These are phyloP conservation scores for Hemiscyllium ocellatum DNA, from an alignment of 2,113 vertebrate species.

Conservation along the genomic window DNA sequence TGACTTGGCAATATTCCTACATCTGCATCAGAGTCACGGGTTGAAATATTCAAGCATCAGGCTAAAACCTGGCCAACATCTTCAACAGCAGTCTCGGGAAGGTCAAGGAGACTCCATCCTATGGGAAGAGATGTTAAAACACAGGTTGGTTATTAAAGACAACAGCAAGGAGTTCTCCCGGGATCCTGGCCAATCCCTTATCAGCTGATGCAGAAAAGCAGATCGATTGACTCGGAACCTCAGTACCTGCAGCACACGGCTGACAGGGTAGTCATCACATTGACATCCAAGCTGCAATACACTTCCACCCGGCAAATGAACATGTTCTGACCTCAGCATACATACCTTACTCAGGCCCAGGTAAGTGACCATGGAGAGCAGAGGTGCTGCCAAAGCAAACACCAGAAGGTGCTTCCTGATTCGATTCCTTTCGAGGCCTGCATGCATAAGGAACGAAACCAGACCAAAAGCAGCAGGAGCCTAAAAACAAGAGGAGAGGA, in stretches of 20 bases:
- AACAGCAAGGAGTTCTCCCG: not conserved
- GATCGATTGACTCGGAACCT: not conserved
- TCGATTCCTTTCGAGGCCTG: conserved; percentile 90
- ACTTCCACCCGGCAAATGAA: not conserved
- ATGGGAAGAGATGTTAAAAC: not conserved
- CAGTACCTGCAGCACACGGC: not conserved
- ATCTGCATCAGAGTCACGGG: not conserved
- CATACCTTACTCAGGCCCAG: conserved; percentile 89
- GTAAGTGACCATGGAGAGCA: conserved; percentile 87
- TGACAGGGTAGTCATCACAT: not conserved
- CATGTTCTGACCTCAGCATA: not conserved
- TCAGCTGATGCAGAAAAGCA: not conserved
- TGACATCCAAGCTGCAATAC: no score
- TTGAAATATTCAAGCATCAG: not conserved
- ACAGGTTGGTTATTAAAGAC: not conserved
- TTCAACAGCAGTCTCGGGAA: not conserved
- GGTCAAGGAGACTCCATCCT: not conserved
- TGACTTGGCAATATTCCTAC: not conserved
- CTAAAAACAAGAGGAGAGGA: conserved; percentile 52
- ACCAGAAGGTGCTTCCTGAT: conserved; percentile 94
- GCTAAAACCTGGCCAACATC: not conserved
- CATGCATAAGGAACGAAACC: conserved; percentile 97
- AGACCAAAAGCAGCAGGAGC: conserved; percentile 94
- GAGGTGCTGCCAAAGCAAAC: conserved; percentile 86
- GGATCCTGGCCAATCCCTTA: not conserved